Conservation (phyloP, 1,140 invertebrate species). For the Centruroides sculpturatus region DNA sequence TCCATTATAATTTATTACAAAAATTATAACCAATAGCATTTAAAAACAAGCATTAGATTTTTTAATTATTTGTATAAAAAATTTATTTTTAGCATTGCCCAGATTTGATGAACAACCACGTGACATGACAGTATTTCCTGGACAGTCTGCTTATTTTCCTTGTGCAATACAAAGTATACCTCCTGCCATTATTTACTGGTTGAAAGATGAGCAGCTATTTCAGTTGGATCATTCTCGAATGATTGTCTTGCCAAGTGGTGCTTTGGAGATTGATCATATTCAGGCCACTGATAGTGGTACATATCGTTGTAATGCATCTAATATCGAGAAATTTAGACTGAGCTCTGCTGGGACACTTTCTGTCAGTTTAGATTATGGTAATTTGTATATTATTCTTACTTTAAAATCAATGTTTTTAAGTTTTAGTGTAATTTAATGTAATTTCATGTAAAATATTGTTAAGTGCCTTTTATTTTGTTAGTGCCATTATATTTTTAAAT, state of each 20-base stretch:
- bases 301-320: constrained; percentile 56
- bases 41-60: too few relatives aligned
- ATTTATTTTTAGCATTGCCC: constrained; percentile 34
- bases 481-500: too few relatives aligned
- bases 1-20: too few relatives aligned
- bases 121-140: constrained; percentile 45
- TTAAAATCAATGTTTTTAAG: too few relatives aligned
- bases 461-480: too few relatives aligned
- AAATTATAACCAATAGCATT: too few relatives aligned
- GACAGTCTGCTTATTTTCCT: constrained; percentile 45
- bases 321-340: constrained; percentile 41
- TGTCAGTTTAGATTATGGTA: constrained; percentile 44
- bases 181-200: constrained; percentile 50
- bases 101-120: constrained; percentile 49
- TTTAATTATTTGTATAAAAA: too few relatives aligned
- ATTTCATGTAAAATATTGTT: too few relatives aligned
- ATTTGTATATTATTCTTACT: constrained; percentile 7
- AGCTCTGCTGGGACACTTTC: constrained; percentile 53
- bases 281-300: constrained; percentile 51
- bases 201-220: constrained; percentile 57
- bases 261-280: constrained; percentile 69
- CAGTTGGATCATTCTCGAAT: constrained; percentile 52
- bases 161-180: constrained; percentile 35
- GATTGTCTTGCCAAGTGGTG: constrained; percentile 55
- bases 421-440: too few relatives aligned